These are phyloP conservation scores for Marmota flaviventris DNA, from an alignment of 2,113 vertebrate species.

Conservation along the genomic window DNA sequence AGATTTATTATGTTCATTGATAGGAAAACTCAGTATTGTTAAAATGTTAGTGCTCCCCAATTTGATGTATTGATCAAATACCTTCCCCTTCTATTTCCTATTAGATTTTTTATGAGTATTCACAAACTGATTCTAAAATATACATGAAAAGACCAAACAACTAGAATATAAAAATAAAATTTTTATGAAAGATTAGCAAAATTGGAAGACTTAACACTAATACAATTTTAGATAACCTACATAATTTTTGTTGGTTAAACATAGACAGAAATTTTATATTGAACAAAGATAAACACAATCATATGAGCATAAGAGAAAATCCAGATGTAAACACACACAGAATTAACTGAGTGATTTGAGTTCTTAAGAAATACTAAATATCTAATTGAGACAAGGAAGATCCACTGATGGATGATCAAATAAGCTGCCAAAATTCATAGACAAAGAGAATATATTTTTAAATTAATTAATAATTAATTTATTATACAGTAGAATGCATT, in stretches of 20 bases:
- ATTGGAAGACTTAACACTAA: neutral
- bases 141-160: neutral
- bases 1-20: neutral
- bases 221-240: neutral
- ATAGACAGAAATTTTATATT: neutral
- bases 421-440: neutral
- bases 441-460: neutral
- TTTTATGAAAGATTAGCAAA: neutral
- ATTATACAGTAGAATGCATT: too few species aligned
- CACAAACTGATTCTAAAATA: neutral
- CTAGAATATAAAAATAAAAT: neutral
- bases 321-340: neutral
- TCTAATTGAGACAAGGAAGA: neutral
- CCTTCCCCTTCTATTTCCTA: neutral
- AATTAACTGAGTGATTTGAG: neutral
- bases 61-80: neutral
- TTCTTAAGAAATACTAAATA: slow-evolving; percentile 37
- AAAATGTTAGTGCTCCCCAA: neutral
- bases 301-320: neutral
- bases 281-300: neutral
- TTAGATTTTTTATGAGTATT: neutral
- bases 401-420: neutral
- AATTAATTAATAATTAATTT: too few species aligned
- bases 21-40: neutral
- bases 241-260: neutral